A percentile compares a stretch with the other conserved stretches of the same genome.
phyloP scores from a whole-genome alignment of 2,113 vertebrate genomes.

The Notothenia coriiceps region DNA sequence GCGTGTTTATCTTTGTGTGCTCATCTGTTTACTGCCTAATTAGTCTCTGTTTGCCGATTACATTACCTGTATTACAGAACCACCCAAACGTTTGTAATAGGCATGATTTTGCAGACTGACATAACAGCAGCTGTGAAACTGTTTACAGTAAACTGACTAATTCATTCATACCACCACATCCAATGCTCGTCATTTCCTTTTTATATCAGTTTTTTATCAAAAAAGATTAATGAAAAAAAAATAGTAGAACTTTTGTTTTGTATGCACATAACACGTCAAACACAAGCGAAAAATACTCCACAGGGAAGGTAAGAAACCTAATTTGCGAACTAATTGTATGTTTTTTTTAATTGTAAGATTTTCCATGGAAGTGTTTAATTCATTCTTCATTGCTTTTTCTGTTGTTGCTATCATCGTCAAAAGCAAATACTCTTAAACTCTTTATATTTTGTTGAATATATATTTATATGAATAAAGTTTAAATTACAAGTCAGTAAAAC shows the following conservation, averaged over 20 bases:
- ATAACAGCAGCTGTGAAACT: not conserved
- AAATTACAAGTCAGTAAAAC: not conserved
- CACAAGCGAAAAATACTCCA: not conserved
- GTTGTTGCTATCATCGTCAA: not conserved
- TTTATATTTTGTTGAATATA: not conserved
- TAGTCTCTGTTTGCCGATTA: slow-evolving; percentile 65
- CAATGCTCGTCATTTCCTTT: not conserved
- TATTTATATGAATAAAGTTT: not conserved
- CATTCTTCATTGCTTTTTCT: slow-evolving; percentile 2
- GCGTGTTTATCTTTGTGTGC: slow-evolving; percentile 2
- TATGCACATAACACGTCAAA: not conserved
- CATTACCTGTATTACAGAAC: slow-evolving; percentile 50
- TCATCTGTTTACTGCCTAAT: slow-evolving; percentile 64
- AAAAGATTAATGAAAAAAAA: not conserved
- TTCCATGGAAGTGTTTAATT: not conserved
- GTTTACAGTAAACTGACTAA: not conserved
- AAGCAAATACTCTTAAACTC: not conserved
- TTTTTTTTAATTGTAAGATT: not conserved
- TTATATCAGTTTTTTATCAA: not conserved
- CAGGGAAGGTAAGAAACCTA: not conserved
- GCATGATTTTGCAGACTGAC: slow-evolving; percentile 19
- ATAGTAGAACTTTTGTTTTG: too few relatives aligned
- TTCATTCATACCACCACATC: not conserved
- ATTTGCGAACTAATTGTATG: not conserved
- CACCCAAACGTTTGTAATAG: slow-evolving; percentile 25